Conservation (phyloP, 2,113 vertebrate species). For the Arvicanthis niloticus region DNA sequence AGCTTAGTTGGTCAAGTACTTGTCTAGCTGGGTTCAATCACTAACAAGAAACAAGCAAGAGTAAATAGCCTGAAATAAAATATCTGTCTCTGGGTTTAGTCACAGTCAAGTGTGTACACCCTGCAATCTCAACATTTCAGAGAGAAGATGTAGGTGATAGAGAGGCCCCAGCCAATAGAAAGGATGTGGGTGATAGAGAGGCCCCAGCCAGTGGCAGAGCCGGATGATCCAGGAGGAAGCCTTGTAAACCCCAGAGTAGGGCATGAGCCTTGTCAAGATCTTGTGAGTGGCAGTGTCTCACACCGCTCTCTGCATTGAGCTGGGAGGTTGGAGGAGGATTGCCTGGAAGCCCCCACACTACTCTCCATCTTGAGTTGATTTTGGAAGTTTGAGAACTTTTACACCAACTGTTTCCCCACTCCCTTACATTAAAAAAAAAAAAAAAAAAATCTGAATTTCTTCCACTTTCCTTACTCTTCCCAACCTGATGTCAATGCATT, state of each 20-base stretch:
- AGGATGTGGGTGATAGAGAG: background rate
- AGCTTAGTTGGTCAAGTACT: background rate
- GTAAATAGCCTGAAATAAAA: background rate
- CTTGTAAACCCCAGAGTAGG: background rate
- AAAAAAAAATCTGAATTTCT: background rate
- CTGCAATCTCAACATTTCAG: background rate
- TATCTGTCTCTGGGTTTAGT: background rate
- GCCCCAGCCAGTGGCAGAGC: background rate
- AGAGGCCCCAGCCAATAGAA: background rate
- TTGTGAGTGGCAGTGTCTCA: background rate
- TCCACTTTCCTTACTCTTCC: background rate
- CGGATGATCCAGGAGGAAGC: background rate
- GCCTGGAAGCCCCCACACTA: background rate
- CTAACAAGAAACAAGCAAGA: background rate
- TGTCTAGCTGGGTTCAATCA: background rate
- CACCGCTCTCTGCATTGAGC: background rate
- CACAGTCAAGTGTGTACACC: background rate
- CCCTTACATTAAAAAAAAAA: background rate
- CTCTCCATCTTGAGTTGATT: background rate
- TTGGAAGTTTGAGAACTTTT: background rate
- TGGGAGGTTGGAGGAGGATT: background rate
- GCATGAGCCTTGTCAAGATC: background rate
- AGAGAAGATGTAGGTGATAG: background rate
- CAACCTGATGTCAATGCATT: background rate
- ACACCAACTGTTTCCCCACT: background rate